Evolutionary conservation across 2,797 vertebrate genomes (phyloP).

Genomic region (Nyctalus aviator): DNA sequence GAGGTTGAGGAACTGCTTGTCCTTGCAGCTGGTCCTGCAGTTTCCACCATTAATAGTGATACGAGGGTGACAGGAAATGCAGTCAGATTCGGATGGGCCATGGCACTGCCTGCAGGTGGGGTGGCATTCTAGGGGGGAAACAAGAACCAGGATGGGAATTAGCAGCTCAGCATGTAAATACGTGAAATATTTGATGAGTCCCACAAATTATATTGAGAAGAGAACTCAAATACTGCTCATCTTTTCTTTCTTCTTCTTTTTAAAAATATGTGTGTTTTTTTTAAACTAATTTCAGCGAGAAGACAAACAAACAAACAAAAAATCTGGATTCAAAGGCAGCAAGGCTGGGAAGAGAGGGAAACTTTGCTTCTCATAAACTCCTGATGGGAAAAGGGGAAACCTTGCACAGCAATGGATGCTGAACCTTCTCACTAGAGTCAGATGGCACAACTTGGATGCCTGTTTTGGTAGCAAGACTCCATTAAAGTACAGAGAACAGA

Average conservation of each 20-base stretch:
- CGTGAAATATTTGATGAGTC: rapidly evolving
- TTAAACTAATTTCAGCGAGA: no score
- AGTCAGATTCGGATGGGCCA: slow-evolving; percentile 91
- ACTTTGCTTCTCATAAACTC: background rate
- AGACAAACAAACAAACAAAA: background rate
- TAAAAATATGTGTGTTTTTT: no score
- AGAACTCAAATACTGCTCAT: background rate
- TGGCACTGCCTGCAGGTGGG: slow-evolving; percentile 93
- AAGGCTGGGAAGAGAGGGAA: background rate
- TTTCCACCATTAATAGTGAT: slow-evolving; percentile 86
- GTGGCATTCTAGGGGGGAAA: slow-evolving; percentile 91
- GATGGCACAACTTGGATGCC: background rate
- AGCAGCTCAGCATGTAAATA: background rate
- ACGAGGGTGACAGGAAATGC: slow-evolving; percentile 90
- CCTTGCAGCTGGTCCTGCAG: slow-evolving; percentile 92
- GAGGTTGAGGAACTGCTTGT: slow-evolving; percentile 91
- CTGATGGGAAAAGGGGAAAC: background rate
- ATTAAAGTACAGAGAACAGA: slow-evolving; percentile 28
- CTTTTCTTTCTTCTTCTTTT: background rate
- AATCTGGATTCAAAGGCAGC: background rate
- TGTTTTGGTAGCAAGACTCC: slow-evolving; percentile 8
- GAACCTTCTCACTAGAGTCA: background rate
- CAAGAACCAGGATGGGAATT: background rate
- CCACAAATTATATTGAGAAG: background rate
- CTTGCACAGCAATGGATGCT: background rate